These are phyloP conservation scores for Anabas testudineus DNA, from an alignment of 2,797 vertebrate species.

Conservation along the genomic window DNA sequence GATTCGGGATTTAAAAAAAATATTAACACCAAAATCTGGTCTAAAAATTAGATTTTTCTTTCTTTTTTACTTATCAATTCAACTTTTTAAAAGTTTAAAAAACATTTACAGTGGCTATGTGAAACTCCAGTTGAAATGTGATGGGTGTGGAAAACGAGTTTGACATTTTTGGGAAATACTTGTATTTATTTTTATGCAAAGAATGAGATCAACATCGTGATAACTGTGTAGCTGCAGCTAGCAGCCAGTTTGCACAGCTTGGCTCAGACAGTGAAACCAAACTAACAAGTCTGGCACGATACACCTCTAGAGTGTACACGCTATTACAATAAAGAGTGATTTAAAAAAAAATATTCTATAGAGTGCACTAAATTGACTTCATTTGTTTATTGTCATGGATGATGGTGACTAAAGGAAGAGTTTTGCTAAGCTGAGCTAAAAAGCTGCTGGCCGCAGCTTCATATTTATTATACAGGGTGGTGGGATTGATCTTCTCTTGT, in stretches of 20 bases:
- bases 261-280: not conserved
- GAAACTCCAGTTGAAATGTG: constrained; percentile 19
- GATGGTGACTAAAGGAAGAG: not conserved
- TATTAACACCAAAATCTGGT: constrained; percentile 21
- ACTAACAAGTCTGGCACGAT: not conserved
- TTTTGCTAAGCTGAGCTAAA: constrained; percentile 17
- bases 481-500: not conserved
- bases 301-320: not conserved
- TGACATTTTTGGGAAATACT: not conserved
- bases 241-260: not conserved
- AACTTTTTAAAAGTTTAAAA: constrained; percentile 2
- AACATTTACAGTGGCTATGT: constrained; percentile 3
- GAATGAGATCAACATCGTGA: not conserved
- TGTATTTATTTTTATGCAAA: not conserved
- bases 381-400: not conserved
- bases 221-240: not conserved
- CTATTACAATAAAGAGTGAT: no score
- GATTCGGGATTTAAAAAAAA: constrained; percentile 5
- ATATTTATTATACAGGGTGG: not conserved
- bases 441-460: not conserved
- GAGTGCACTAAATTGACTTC: no score
- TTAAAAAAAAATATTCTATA: no score
- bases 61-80: not conserved
- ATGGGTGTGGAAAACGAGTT: not conserved
- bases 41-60: constrained; percentile 14